Base-by-base conservation (phyloP, 2,888 invertebrate species). In the Drosophila meridionalis region DNA sequence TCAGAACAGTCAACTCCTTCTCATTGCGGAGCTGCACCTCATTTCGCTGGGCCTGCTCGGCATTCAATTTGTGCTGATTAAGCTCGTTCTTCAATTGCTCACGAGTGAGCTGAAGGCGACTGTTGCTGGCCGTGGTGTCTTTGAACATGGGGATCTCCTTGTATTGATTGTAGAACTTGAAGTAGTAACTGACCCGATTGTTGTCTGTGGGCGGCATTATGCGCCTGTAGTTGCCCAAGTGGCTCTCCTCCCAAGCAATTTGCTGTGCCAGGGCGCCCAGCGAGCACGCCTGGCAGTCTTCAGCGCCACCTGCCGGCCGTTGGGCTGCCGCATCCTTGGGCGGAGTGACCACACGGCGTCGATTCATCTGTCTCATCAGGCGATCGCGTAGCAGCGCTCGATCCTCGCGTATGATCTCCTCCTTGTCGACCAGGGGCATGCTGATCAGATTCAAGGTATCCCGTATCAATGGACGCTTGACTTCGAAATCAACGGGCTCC, bases 401-500 rank as follows among this genome's bases (percentile, higher is more conserved):
- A 90, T 97, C 97, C 87, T 97, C 97, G 40, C 96, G 95, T 30
- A 96, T 83, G 30, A 93, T 92, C 84, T 96, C 95, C 73, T 94
- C 94, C 92, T 96, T 96, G 90, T 97, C 96, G 81, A 96, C 96
- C 82, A 96, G 94, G 87, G 95, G 95, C 34, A 97, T 94, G 92
- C 97, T 96, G 62, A 97, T 94, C 94, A 97, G 95, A 1, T 95
- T 94, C 83, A 97, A 95, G 32, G 97, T 97, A 88, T 97, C 97
- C 2, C 94, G 94, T 56, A 97, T 93, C 14, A 98, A 94, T 0
- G 95, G 94, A 88, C 97, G 97, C 92, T 98, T 98, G 40, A 98
- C 96, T 89, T 97, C 97, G 74, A 95, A 94, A 92, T 98, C 98
- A 52, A 98, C 94, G 6, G 32, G 40, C 74, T 95, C 95, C 0